Conservation (phyloP, 2,797 vertebrate species). For the Fratercula arctica region DNA sequence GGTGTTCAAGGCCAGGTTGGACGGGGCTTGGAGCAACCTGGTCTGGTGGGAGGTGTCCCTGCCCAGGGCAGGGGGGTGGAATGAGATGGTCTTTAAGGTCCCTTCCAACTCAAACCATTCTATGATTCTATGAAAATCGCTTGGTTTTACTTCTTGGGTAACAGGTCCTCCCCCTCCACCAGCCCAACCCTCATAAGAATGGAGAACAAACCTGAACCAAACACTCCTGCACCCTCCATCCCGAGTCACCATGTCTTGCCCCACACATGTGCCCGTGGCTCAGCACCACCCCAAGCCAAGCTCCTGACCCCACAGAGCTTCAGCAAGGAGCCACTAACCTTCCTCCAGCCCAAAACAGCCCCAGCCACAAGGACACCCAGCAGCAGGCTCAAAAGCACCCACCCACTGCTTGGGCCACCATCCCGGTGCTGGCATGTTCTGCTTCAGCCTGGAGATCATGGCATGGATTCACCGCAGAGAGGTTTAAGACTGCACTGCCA, state of each 20-base stretch:
- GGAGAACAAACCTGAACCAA: neutral
- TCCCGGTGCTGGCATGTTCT: neutral
- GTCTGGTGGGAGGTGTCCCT: too few species aligned
- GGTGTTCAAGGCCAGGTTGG: too few species aligned
- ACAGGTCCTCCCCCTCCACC: neutral
- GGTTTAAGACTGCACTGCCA: neutral
- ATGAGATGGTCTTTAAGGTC: too few species aligned
- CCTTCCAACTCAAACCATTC: too few species aligned
- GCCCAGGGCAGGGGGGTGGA: too few species aligned
- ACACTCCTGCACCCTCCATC: neutral
- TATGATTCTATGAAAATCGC: neutral
- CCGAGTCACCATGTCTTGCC: neutral
- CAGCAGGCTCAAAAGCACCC: neutral
- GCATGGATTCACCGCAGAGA: rapidly evolving
- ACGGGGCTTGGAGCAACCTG: too few species aligned
- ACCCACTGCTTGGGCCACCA: neutral
- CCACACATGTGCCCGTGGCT: rapidly evolving
- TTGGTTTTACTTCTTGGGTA: neutral
- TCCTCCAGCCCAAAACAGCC: neutral
- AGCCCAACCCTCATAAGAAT: neutral
- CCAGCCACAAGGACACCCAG: neutral
- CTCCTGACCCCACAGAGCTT: neutral
- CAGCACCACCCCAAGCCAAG: neutral
- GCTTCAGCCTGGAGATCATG: neutral
- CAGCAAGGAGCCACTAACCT: neutral